phyloP scores from a whole-genome alignment of 2,888 invertebrate genomes.

The Drosophila anomalata region DNA sequence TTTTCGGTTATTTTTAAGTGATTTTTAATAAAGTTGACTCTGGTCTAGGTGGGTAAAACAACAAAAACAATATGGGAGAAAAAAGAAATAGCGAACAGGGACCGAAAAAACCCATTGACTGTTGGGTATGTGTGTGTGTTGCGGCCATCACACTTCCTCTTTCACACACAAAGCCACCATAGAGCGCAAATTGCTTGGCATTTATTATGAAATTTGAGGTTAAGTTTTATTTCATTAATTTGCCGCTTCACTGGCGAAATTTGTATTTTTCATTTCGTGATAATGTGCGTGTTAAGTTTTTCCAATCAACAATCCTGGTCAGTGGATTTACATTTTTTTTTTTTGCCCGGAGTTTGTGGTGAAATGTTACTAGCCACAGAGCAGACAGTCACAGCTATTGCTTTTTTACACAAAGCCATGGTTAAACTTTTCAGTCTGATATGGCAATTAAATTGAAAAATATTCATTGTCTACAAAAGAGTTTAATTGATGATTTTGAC shows the following conservation, averaged over 20 bases:
- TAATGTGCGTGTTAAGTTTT: constrained; percentile 49
- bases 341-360: constrained; percentile 38
- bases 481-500: background rate
- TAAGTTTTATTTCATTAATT: constrained; percentile 68
- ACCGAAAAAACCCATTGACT: constrained; percentile 44
- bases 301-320: constrained; percentile 50
- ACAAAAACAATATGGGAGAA: constrained; percentile 1
- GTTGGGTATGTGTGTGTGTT: constrained; percentile 35
- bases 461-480: background rate
- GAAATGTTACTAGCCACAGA: constrained; percentile 38
- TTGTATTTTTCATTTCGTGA: constrained; percentile 23
- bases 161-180: constrained; percentile 24
- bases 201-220: constrained; percentile 53
- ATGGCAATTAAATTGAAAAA: background rate
- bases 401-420: constrained; percentile 8
- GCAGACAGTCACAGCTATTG: constrained; percentile 24
- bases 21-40: constrained; percentile 75
- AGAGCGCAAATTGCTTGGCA: constrained; percentile 43
- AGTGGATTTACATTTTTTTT: constrained; percentile 17
- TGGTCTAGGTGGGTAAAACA: constrained; percentile 27
- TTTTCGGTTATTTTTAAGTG: constrained; percentile 77
- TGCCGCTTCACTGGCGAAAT: constrained; percentile 41
- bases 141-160: constrained; percentile 24
- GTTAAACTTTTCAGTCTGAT: background rate
- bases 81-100: background rate